These are phyloP conservation scores for Poeciliopsis occidentalis DNA, from an alignment of 2,113 vertebrate genomes.

Conservation along the genomic window DNA sequence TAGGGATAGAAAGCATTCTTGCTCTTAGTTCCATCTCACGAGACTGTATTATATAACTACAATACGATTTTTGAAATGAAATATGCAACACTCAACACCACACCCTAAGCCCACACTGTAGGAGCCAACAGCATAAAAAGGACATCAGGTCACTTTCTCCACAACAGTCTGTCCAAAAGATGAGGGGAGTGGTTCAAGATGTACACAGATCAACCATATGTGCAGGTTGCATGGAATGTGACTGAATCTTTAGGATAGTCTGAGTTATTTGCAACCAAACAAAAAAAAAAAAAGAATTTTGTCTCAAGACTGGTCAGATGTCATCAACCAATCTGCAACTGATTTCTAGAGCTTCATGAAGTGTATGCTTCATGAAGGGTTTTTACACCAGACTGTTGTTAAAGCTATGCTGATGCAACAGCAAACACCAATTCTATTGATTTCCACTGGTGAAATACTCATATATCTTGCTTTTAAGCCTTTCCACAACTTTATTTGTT, in stretches of 20 bases:
- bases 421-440: neutral
- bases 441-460: too few relatives aligned
- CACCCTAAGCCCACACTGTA: conserved; percentile 50
- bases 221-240: neutral
- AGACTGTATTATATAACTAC: conserved; percentile 40
- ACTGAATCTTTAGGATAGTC: neutral
- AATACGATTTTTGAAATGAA: conserved; percentile 30
- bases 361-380: neutral
- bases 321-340: neutral
- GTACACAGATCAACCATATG: neutral
- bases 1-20: conserved; percentile 39
- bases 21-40: conserved; percentile 39
- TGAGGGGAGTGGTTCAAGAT: neutral
- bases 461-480: too few relatives aligned
- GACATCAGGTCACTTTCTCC: conserved; percentile 1
- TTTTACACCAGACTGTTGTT: neutral
- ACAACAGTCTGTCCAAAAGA: neutral
- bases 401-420: neutral
- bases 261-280: neutral
- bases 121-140: neutral
- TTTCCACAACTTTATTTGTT: neutral
- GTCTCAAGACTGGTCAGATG: neutral
- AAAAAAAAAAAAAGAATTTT: neutral
- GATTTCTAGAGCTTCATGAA: too few relatives aligned
- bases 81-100: conserved; percentile 36